Conservation (phyloP, 2,797 vertebrate genomes). For the Scolopax rusticola region DNA sequence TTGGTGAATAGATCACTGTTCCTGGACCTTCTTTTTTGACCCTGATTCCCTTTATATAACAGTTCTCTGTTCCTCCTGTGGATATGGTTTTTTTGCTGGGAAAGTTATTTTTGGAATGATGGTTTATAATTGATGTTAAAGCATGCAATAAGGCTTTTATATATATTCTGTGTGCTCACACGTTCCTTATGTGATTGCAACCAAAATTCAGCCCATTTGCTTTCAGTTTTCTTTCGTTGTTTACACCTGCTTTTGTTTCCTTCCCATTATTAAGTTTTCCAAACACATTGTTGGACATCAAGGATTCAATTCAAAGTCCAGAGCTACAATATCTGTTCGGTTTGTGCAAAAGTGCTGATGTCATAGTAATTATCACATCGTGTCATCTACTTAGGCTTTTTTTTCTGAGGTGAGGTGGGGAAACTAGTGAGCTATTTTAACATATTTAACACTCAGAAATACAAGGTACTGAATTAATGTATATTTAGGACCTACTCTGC, state of each 20-base stretch:
- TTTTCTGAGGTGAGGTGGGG: not conserved
- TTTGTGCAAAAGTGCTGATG: not conserved
- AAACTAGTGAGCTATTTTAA: not conserved
- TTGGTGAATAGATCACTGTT: conserved; percentile 71
- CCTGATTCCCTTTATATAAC: conserved; percentile 63
- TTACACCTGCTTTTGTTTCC: conserved; percentile 16
- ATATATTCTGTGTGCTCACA: not conserved
- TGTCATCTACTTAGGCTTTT: not conserved
- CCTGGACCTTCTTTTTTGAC: conserved; percentile 57
- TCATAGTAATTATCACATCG: not conserved
- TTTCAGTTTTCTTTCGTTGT: not conserved
- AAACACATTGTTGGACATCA: not conserved
- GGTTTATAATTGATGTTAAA: conserved; percentile 48
- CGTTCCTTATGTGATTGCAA: conserved; percentile 10
- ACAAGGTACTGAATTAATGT: not conserved
- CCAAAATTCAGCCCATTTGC: not conserved
- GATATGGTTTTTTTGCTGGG: not conserved
- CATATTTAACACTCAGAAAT: not conserved
- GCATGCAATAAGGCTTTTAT: not conserved
- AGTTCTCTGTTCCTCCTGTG: conserved; percentile 59
- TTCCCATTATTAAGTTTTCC: not conserved
- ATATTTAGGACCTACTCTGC: not conserved
- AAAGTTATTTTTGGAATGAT: conserved; percentile 64
- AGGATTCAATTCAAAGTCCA: not conserved
- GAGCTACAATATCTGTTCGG: not conserved